Conservation (phyloP, 2,113 vertebrate genomes). For the Edolisoma coerulescens region DNA sequence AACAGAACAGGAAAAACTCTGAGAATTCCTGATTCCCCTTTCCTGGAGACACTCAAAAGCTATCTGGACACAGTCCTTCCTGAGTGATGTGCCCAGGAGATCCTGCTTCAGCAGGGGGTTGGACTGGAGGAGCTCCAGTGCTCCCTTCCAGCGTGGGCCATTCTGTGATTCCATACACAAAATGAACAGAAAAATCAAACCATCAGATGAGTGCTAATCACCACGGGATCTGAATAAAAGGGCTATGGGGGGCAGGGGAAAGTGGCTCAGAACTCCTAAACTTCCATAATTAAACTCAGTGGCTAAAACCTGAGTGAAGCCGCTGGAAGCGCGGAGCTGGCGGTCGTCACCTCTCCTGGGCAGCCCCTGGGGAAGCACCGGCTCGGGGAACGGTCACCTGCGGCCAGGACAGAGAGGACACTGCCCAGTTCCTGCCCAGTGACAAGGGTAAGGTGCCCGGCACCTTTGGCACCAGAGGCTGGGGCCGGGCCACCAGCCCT, state of each 20-base stretch:
- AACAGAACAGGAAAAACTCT: background rate
- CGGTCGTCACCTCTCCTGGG: fast-evolving
- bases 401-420: background rate
- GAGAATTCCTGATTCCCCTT: background rate
- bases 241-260: background rate
- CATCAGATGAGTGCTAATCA: background rate
- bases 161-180: background rate
- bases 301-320: background rate
- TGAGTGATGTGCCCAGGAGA: background rate
- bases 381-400: fast-evolving
- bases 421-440: background rate
- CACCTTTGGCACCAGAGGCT: fast-evolving
- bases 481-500: background rate
- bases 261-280: background rate
- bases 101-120: background rate
- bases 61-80: background rate
- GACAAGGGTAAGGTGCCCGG: background rate
- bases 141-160: background rate
- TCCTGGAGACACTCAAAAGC: background rate
- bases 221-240: background rate
- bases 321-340: background rate
- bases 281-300: background rate
- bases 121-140: background rate
- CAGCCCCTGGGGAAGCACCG: too few species aligned
- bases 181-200: background rate